Evolutionary conservation across 1,140 invertebrate genomes (phyloP).

Genomic region (Caenorhabditis inopinata): DNA sequence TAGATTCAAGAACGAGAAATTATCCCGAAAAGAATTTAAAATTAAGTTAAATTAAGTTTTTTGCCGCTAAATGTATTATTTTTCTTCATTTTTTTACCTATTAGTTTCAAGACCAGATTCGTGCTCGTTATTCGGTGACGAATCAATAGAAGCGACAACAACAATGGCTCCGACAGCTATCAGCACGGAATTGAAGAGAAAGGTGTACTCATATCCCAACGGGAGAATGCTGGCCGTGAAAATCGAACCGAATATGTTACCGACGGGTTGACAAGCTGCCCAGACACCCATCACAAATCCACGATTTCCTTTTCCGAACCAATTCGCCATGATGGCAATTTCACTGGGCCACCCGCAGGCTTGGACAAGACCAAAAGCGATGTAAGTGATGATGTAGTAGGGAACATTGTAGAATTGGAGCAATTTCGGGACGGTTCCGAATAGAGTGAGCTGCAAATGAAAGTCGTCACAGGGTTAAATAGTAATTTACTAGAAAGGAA

Average conservation of each 20-base stretch:
- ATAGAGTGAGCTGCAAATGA: constrained; percentile 68
- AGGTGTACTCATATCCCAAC: constrained; percentile 70
- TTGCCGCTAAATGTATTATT: neutral
- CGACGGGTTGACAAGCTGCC: constrained; percentile 70
- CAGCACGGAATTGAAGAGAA: constrained; percentile 67
- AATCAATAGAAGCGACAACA: constrained; percentile 67
- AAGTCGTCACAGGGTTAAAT: constrained; percentile 22
- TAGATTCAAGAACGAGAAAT: too few relatives aligned
- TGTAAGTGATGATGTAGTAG: constrained; percentile 67
- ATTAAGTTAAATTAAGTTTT: too few relatives aligned
- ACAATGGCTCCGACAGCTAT: constrained; percentile 67
- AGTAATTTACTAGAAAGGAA: too few relatives aligned
- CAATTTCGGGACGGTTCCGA: constrained; percentile 69
- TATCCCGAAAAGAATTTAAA: too few relatives aligned
- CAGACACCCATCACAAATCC: constrained; percentile 69
- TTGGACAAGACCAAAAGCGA: constrained; percentile 67
- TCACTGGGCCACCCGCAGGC: constrained; percentile 67
- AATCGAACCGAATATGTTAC: constrained; percentile 70
- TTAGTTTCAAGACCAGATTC: constrained; percentile 39
- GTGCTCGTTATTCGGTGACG: constrained; percentile 58
- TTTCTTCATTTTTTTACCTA: constrained; percentile 3
- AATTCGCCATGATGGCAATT: constrained; percentile 68
- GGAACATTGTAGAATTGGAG: constrained; percentile 67
- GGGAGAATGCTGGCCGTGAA: constrained; percentile 67
- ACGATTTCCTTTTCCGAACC: constrained; percentile 68